phyloP scores from a whole-genome alignment of 1,140 invertebrate genomes.

The Helicoverpa armigera region DNA sequence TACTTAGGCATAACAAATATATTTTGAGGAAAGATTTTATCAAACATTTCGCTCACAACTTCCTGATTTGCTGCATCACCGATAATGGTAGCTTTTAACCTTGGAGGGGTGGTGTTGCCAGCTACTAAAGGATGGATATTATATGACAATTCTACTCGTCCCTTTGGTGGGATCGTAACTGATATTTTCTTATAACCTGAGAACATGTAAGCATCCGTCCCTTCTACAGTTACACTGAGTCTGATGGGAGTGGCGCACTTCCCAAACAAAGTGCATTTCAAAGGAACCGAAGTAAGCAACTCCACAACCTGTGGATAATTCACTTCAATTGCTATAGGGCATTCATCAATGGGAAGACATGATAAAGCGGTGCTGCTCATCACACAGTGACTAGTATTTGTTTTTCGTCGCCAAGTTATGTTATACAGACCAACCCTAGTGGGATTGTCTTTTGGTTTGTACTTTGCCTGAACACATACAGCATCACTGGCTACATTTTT shows the following conservation, averaged over 20 bases:
- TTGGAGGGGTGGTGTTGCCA: constrained; percentile 90
- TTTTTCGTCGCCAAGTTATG: constrained; percentile 92
- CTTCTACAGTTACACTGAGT: constrained; percentile 92
- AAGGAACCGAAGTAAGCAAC: constrained; percentile 90
- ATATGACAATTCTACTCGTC: constrained; percentile 88
- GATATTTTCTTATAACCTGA: constrained; percentile 95
- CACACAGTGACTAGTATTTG: constrained; percentile 66
- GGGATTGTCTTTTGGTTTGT: constrained; percentile 85
- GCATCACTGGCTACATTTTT: constrained; percentile 82
- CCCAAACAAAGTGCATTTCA: constrained; percentile 92
- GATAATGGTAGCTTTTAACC: constrained; percentile 88
- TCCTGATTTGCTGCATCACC: constrained; percentile 82
- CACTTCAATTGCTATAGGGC: constrained; percentile 91
- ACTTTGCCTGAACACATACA: constrained; percentile 78
- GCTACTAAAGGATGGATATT: constrained; percentile 91
- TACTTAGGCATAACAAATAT: constrained; percentile 86
- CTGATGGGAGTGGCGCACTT: constrained; percentile 91
- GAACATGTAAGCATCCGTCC: constrained; percentile 96
- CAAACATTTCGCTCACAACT: constrained; percentile 79
- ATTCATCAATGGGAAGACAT: constrained; percentile 88
- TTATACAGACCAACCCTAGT: constrained; percentile 90
- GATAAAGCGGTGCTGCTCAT: constrained; percentile 85
- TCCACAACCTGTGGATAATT: constrained; percentile 91
- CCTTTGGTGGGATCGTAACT: constrained; percentile 89
- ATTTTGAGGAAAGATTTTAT: constrained; percentile 81